Evolutionary conservation across 2,113 vertebrate species (phyloP), one percentile per base, ranked within the genome.

Genomic region (Zosterops japonicus): DNA sequence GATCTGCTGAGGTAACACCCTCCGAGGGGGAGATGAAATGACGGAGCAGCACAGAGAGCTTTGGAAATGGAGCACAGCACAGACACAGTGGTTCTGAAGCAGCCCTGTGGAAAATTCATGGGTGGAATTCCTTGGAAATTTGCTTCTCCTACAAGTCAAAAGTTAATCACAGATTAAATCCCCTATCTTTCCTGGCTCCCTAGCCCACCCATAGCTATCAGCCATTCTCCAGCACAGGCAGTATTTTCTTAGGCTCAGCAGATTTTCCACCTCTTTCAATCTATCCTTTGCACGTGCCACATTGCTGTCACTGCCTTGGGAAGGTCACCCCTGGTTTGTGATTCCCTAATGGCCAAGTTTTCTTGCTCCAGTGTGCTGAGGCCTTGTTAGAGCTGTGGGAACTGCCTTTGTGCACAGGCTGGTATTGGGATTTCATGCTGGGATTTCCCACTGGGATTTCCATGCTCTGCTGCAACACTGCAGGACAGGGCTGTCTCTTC

Each of bases 371-470:
- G 3, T 42, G 42, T 9, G 5, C 25, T 36, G 42, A 78, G 36
- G 12, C 60, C 12, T 28, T 0, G 0, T 3, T 2, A 21, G 44
- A 44, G 61, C 63, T 59, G 20, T 3, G 46, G 89, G 60, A 46
- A 13, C 9, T 18, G 35, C 59, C 31, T 39, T 27, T 59, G 50
- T 10, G 57, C 67, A 16, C 1, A 3, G 57, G 35, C 8, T 33
- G 19, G 25, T 0, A 1, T 2, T 1, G 3, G 71, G 21, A 46
- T 59, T 41, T 87, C 28, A 2, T 36, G 44, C 56, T 49, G 56
- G 2, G 70, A 13, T 53, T 49, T 50, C 52, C 5, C 39, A n/a
- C 56, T 49, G 56, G 2, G 70, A 13, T 53, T 49, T 50, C 52
- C 4, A 9, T 49, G 14, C 23, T 53, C 65, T 64, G 9, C 31